Conservation (phyloP, 2,888 invertebrate genomes). For the Agelastica alni region DNA sequence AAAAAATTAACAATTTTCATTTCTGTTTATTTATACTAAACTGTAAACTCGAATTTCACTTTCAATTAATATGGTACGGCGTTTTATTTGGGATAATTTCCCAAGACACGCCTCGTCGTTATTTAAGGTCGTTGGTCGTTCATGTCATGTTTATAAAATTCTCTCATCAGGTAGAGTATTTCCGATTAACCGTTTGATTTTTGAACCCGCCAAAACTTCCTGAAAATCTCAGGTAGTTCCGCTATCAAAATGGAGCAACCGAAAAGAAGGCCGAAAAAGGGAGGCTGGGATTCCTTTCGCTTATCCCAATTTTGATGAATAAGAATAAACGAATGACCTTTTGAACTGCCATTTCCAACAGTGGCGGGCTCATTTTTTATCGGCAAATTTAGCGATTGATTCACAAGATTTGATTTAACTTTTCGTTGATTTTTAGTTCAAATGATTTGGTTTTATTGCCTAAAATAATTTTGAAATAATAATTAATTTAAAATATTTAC, state of each 20-base stretch:
- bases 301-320: slow-evolving; percentile 24
- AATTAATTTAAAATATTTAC: too few relatives aligned
- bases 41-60: too few relatives aligned
- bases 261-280: slow-evolving; percentile 17
- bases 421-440: too few relatives aligned
- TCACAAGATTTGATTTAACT: too few relatives aligned
- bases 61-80: neutral
- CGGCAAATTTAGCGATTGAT: too few relatives aligned
- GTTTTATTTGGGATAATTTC: neutral
- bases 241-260: slow-evolving; percentile 38
- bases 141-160: slow-evolving; percentile 4
- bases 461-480: too few relatives aligned
- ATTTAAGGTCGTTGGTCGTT: slow-evolving; percentile 1
- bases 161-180: slow-evolving; percentile 1
- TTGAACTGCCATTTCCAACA: slow-evolving; percentile 17
- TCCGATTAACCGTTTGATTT: slow-evolving; percentile 43
- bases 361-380: neutral
- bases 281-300: slow-evolving; percentile 27
- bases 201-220: slow-evolving; percentile 52
- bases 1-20: too few relatives aligned
- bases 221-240: slow-evolving; percentile 50
- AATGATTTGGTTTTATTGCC: too few relatives aligned
- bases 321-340: slow-evolving; percentile 24
- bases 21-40: too few relatives aligned
- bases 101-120: neutral